Percentiles rank a stretch among this genome's conserved stretches.
Evolutionary conservation across 2,888 invertebrate genomes (phyloP).

Genomic region (Drosophila rellima): DNA sequence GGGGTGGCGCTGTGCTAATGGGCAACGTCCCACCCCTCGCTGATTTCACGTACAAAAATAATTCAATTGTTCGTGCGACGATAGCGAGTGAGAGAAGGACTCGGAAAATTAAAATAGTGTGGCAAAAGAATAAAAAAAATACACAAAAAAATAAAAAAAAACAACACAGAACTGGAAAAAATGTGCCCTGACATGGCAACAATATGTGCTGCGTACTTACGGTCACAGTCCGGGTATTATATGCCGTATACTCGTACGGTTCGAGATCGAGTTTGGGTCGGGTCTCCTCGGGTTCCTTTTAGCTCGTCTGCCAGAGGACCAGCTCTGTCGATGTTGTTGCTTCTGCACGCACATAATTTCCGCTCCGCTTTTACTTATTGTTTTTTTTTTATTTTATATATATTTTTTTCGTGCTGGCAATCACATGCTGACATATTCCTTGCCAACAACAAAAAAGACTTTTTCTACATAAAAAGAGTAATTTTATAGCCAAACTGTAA

Average conservation of each 20-base stretch:
- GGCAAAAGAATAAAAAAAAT: constrained; percentile 56
- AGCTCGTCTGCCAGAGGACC: constrained; percentile 22
- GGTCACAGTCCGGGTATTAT: constrained; percentile 21
- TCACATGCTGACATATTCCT: constrained; percentile 81
- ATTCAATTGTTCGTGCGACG: constrained; percentile 82
- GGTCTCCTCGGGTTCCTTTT: constrained; percentile 47
- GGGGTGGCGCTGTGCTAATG: constrained; percentile 83
- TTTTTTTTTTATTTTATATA: constrained; percentile 26
- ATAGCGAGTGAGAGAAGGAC: constrained; percentile 56
- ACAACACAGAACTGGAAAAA: constrained; percentile 57
- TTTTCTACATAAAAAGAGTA: constrained; percentile 58
- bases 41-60: constrained; percentile 81
- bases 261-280: constrained; percentile 25
- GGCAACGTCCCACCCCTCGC: constrained; percentile 79
- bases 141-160: constrained; percentile 48
- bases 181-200: constrained; percentile 51
- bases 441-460: constrained; percentile 51
- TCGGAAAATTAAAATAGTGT: constrained; percentile 74
- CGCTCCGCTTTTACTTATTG: constrained; percentile 65
- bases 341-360: constrained; percentile 75
- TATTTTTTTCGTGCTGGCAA: constrained; percentile 44
- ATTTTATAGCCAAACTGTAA: constrained; percentile 78
- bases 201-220: constrained; percentile 66
- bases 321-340: constrained; percentile 14
- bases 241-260: constrained; percentile 8